Conservation (phyloP, 2,113 vertebrate species). For the Hemibagrus wyckioides region DNA sequence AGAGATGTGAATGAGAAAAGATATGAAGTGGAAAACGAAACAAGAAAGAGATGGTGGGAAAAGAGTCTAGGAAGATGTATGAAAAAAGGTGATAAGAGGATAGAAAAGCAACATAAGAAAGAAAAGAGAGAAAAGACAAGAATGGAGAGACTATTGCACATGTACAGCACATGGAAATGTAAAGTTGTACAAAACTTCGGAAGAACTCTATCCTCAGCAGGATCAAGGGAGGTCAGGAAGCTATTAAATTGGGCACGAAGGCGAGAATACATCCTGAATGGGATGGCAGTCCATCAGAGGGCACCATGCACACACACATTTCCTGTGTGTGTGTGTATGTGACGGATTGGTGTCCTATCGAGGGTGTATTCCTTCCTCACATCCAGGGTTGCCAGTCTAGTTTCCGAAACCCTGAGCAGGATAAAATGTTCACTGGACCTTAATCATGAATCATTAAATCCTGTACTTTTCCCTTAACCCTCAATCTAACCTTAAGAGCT, state of each 20-base stretch:
- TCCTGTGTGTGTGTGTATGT: not conserved
- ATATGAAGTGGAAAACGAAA: not conserved
- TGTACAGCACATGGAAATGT: not conserved
- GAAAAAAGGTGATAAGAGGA: not conserved
- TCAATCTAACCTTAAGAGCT: not conserved
- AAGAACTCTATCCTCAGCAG: not conserved
- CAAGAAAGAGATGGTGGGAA: not conserved
- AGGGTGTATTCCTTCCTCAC: not conserved
- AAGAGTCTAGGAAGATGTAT: not conserved
- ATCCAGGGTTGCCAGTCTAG: not conserved
- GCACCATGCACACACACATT: not conserved
- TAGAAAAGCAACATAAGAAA: not conserved
- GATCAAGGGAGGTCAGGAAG: not conserved
- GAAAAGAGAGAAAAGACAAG: not conserved
- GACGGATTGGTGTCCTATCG: not conserved
- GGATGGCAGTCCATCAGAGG: not conserved
- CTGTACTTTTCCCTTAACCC: not conserved
- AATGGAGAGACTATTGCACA: not conserved
- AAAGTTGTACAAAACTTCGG: not conserved
- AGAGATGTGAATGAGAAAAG: not conserved
- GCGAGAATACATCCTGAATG: not conserved
- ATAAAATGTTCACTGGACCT: not conserved
- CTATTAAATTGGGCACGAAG: not conserved
- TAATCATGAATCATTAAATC: not conserved
- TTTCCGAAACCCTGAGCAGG: not conserved